phyloP scores from a whole-genome alignment of 1,140 invertebrate species.

The Drosophila quadrilineata region DNA sequence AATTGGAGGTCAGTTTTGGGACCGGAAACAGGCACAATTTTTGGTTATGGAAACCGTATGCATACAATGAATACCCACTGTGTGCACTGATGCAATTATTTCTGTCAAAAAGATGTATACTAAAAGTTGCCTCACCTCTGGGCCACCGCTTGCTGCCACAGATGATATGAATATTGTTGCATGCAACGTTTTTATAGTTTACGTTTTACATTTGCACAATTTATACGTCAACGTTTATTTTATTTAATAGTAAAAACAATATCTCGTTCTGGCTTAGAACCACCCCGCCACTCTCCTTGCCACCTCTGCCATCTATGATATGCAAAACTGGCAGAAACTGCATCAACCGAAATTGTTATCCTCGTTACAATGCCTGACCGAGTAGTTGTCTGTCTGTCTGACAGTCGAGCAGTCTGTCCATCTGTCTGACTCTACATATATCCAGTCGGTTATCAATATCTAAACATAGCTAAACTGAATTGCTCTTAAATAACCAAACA shows the following conservation, averaged over 20 bases:
- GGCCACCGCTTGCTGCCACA: no score
- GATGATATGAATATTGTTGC: no score
- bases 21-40: no score
- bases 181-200: constrained; percentile 61
- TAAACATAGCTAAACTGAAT: constrained; percentile 75
- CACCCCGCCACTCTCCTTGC: background rate
- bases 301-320: constrained; percentile 41
- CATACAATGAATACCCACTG: no score
- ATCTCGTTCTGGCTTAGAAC: constrained; percentile 57
- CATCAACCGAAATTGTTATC: constrained; percentile 66
- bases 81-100: constrained; percentile 63
- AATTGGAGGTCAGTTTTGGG: no score
- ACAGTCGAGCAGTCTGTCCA: constrained; percentile 15
- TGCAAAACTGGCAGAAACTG: constrained; percentile 53
- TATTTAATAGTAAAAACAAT: constrained; percentile 76
- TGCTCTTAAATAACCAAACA: constrained; percentile 78
- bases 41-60: no score
- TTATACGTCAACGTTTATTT: constrained; percentile 75
- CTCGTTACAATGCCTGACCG: constrained; percentile 43
- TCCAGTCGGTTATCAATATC: constrained; percentile 59
- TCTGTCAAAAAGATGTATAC: constrained; percentile 44
- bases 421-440: constrained; percentile 30
- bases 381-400: constrained; percentile 6
- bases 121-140: no score
- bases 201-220: constrained; percentile 64